Evolutionary conservation across 2,797 vertebrate genomes (phyloP).

Genomic region (Clamator glandarius): DNA sequence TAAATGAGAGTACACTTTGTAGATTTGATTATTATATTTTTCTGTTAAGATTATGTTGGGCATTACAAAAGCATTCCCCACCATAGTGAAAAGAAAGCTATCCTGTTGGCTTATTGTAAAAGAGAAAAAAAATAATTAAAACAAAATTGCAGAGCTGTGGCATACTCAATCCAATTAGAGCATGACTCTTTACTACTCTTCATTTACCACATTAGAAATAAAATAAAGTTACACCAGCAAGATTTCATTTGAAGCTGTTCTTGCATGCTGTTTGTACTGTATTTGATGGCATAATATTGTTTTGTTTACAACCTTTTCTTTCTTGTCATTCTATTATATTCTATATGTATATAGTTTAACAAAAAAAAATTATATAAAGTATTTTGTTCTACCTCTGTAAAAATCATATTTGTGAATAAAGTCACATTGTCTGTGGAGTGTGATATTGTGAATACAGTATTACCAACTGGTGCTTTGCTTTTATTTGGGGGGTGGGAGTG

Average conservation of each 20-base stretch:
- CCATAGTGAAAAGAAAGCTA: slow-evolving; percentile 47
- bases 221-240: slow-evolving; percentile 72
- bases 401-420: slow-evolving; percentile 84
- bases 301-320: slow-evolving; percentile 56
- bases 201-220: slow-evolving; percentile 54
- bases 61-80: slow-evolving; percentile 60
- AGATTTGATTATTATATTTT: slow-evolving; percentile 51
- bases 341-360: slow-evolving; percentile 78
- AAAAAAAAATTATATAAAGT: slow-evolving; percentile 74
- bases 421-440: slow-evolving; percentile 79
- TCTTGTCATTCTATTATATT: slow-evolving; percentile 56
- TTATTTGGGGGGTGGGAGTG: not conserved
- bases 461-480: slow-evolving; percentile 37
- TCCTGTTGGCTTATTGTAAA: slow-evolving; percentile 38
- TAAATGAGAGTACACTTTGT: slow-evolving; percentile 32
- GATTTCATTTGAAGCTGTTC: slow-evolving; percentile 60
- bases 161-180: slow-evolving; percentile 54
- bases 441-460: slow-evolving; percentile 61
- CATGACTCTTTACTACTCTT: slow-evolving; percentile 61
- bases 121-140: slow-evolving; percentile 49
- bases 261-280: slow-evolving; percentile 71
- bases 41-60: slow-evolving; percentile 48
- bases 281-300: slow-evolving; percentile 62
- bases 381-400: slow-evolving; percentile 86
- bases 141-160: slow-evolving; percentile 44